These are phyloP conservation scores for Tupaia chinensis DNA, from an alignment of 2,113 vertebrate species.

Conservation along the genomic window DNA sequence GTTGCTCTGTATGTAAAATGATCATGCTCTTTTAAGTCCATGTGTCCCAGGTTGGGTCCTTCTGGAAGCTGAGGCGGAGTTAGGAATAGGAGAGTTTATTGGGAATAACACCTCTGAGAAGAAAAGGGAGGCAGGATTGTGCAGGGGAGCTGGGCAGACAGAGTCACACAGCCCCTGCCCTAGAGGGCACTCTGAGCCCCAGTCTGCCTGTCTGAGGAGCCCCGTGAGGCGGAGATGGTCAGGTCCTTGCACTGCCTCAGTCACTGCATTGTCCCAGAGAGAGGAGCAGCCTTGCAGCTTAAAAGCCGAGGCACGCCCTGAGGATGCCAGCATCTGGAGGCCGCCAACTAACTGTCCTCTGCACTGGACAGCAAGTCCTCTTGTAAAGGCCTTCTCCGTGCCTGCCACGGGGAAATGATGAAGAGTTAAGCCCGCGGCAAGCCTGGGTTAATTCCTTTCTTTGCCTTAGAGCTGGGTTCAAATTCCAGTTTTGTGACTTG, in stretches of 20 bases:
- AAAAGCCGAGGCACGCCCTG: neutral
- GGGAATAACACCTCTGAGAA: neutral
- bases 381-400: neutral
- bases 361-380: neutral
- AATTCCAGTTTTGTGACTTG: neutral
- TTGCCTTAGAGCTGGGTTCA: neutral
- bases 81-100: neutral
- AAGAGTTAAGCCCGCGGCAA: accelerated
- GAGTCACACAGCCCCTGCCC: neutral
- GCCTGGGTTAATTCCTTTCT: neutral
- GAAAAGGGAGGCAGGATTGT: neutral
- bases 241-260: neutral
- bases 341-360: neutral
- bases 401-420: neutral
- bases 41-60: neutral
- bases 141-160: neutral
- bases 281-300: neutral
- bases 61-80: neutral
- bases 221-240: neutral
- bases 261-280: neutral
- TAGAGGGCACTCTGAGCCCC: accelerated
- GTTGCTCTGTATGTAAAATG: neutral
- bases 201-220: neutral
- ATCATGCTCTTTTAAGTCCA: neutral
- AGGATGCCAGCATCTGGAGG: neutral